Conservation (phyloP, 2,797 vertebrate genomes). For the Apogon talboti region DNA sequence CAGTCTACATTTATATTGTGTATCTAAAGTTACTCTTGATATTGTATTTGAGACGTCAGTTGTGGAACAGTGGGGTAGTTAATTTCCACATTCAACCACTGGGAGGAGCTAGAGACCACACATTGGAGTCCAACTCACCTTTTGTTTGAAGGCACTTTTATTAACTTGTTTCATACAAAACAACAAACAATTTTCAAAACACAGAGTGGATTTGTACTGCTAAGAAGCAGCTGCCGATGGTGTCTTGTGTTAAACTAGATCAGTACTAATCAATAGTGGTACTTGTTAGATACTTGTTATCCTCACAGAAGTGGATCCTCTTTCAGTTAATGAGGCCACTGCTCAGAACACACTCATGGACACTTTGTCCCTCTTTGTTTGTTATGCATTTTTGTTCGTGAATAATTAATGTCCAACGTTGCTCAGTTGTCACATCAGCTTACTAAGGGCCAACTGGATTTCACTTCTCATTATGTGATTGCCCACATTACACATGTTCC, state of each 20-base stretch:
- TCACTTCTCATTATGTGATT: slow-evolving; percentile 64
- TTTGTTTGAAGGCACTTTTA: slow-evolving; percentile 10
- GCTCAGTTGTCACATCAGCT: slow-evolving; percentile 74
- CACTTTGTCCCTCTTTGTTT: slow-evolving; percentile 85
- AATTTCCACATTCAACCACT: slow-evolving; percentile 72
- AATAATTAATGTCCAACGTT: slow-evolving; percentile 84
- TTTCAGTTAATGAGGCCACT: slow-evolving; percentile 81
- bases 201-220: slow-evolving; percentile 13
- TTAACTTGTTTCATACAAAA: slow-evolving; percentile 1
- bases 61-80: slow-evolving; percentile 6
- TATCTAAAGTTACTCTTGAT: not conserved
- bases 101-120: slow-evolving; percentile 85
- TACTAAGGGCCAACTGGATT: slow-evolving; percentile 68
- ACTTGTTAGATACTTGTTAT: slow-evolving; percentile 60
- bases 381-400: slow-evolving; percentile 77
- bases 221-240: slow-evolving; percentile 26
- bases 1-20: not conserved
- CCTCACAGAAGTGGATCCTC: slow-evolving; percentile 71
- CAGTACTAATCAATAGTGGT: slow-evolving; percentile 61
- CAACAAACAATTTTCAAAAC: slow-evolving; percentile 17
- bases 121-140: slow-evolving; percentile 17
- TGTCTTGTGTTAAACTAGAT: slow-evolving; percentile 43
- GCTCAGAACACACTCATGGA: slow-evolving; percentile 81
- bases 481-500: slow-evolving; percentile 32
- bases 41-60: not conserved